A percentile compares a stretch with the other conserved stretches of the same genome.
Conservation (phyloP, 2,888 invertebrate species). For the Amiota minor region DNA sequence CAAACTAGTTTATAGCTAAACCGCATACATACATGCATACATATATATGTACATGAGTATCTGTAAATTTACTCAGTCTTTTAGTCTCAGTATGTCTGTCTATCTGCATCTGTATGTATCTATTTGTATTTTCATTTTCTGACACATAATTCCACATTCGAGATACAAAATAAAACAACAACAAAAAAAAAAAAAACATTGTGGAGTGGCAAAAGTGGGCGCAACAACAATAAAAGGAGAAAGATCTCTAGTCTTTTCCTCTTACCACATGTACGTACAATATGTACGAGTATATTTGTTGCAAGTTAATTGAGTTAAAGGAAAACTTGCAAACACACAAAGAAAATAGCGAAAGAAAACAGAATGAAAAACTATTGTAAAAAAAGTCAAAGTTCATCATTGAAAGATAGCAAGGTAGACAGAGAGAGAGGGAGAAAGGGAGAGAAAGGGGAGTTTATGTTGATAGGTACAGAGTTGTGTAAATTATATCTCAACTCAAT, state of each 20-base stretch:
- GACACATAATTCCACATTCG: constrained; percentile 68
- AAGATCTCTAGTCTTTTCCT: not conserved
- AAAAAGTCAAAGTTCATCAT: constrained; percentile 52
- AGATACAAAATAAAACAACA: not conserved
- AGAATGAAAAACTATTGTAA: constrained; percentile 38
- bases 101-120: constrained; percentile 29
- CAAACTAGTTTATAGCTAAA: constrained; percentile 41
- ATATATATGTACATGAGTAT: constrained; percentile 28
- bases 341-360: constrained; percentile 45
- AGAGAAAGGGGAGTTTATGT: too few relatives aligned
- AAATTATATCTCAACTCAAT: too few relatives aligned
- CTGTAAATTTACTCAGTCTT: constrained; percentile 38
- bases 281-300: constrained; percentile 5
- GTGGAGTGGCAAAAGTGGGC: too few relatives aligned
- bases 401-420: not conserved
- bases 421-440: too few relatives aligned
- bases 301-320: not conserved
- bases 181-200: not conserved
- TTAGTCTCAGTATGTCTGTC: too few relatives aligned
- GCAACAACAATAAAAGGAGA: not conserved
- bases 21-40: too few relatives aligned
- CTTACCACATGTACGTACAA: not conserved
- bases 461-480: too few relatives aligned
- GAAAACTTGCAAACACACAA: not conserved
- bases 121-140: constrained; percentile 63